Percentiles rank a stretch among this genome's conserved stretches.
These are phyloP conservation scores for Lanius collurio DNA, from an alignment of 2,113 vertebrate species.

Conservation along the genomic window DNA sequence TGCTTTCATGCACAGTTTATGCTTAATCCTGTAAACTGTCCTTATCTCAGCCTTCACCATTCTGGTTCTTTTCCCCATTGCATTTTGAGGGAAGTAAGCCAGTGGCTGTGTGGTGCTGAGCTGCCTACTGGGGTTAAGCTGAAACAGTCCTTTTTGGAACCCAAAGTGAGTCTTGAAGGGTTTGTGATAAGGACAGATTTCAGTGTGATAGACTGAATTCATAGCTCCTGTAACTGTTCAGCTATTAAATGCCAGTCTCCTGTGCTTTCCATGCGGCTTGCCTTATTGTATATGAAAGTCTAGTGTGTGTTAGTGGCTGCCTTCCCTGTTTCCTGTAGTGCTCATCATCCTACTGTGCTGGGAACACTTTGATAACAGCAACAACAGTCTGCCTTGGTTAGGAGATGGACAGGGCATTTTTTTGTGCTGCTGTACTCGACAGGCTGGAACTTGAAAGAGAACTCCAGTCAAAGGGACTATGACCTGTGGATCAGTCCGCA, in stretches of 20 bases:
- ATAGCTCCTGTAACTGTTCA: background rate
- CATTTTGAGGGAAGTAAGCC: background rate
- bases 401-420: background rate
- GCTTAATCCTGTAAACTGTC: background rate
- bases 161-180: background rate
- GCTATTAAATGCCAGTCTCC: background rate
- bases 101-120: background rate
- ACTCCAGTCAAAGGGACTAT: background rate
- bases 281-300: background rate
- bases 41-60: background rate
- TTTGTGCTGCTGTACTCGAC: background rate
- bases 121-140: background rate
- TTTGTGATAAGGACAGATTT: background rate
- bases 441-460: background rate
- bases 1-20: background rate
- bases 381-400: background rate
- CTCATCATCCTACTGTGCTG: background rate
- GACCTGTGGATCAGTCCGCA: background rate
- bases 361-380: background rate
- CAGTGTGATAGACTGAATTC: background rate
- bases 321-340: background rate
- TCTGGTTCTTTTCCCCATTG: background rate
- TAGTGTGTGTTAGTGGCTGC: background rate
- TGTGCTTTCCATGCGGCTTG: background rate
- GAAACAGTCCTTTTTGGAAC: background rate